Evolutionary conservation across 2,888 invertebrate genomes (phyloP), one percentile per base, ranked within the genome.

Genomic region (Acrobasis consociella): DNA sequence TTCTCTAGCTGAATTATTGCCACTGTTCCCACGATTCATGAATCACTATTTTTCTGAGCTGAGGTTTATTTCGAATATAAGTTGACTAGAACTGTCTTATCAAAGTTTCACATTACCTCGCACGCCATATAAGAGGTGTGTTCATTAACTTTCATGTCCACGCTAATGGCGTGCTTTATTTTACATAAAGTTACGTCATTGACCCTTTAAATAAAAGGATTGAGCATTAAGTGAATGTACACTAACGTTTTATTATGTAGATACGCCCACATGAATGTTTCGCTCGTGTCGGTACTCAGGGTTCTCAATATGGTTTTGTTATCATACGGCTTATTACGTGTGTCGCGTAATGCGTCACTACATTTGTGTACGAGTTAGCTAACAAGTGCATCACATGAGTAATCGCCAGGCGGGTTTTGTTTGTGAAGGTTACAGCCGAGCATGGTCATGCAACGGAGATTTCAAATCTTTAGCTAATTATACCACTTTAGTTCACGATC

Each of bases 1-100:
- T 78, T 84, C 77, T 69, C 72, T 70, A 71, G 76, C 73, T 81
- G 75, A 83, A 83, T 84, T 86, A 85, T 85, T 80, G 80, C 76
- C 73, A 71, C 76, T 77, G 77, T 80, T 83, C 76, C 77, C 78
- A 82, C 75, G 74, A 75, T 72, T 76, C 75, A 73, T 76, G 76
- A 73, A 72, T 76, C 72, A 74, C 64, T 51, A 67, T 74, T 71
- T 76, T 75, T 72, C 63, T 72, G 67, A 72, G 68, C 64, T 63
- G 38, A 59, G 64, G 62, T 63, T 62, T 62, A 64, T 65, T 59
- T 66, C 67, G 65, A 67, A 71, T 70, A 62, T 67, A 67, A 63
- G 53, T 15, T 31, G 5, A 37, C 42, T 46, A 39, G 22, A 52
- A 61, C 46, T 61, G 46, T 61, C 31, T n/a, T 52, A 51, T 38